These are phyloP conservation scores for Coreius guichenoti DNA, from an alignment of 2,797 vertebrate genomes.

Conservation along the genomic window DNA sequence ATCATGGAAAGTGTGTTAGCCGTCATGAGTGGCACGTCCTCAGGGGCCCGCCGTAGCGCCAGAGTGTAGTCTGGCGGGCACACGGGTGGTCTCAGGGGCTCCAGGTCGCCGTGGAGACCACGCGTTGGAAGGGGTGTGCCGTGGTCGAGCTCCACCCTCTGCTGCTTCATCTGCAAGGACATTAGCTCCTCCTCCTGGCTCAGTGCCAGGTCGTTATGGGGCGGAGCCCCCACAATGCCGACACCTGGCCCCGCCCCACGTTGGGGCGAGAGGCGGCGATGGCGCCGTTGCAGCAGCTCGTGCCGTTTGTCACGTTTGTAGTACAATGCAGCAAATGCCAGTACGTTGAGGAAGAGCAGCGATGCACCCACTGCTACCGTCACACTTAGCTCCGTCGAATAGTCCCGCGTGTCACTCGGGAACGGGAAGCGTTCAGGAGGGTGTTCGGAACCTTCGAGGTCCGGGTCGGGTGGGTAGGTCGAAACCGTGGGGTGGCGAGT, in stretches of 20 bases:
- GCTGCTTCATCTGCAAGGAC: conserved; percentile 91
- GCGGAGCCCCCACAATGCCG: conserved; percentile 75
- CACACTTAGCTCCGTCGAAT: conserved; percentile 93
- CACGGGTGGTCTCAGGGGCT: conserved; percentile 83
- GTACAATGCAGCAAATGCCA: conserved; percentile 93
- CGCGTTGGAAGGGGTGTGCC: conserved; percentile 79
- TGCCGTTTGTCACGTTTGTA: conserved; percentile 93
- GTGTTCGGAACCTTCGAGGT: conserved; percentile 74
- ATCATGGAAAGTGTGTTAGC: conserved; percentile 90
- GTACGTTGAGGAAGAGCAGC: conserved; percentile 91
- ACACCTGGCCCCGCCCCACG: conserved; percentile 76
- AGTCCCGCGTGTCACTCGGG: conserved; percentile 85
- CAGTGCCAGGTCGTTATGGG: conserved; percentile 87
- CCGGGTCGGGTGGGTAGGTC: conserved; percentile 80
- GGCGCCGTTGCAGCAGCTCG: conserved; percentile 86
- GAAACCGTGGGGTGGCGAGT: conserved; percentile 71
- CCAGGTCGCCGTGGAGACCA: conserved; percentile 81
- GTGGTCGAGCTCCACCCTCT: conserved; percentile 82
- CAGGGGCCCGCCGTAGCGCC: conserved; percentile 89
- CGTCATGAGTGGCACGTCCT: conserved; percentile 90
- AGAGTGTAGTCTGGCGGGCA: conserved; percentile 94
- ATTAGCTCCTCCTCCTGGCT: conserved; percentile 91
- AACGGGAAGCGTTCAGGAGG: conserved; percentile 76
- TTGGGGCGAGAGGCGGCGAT: conserved; percentile 81
- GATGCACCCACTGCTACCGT: conserved; percentile 93